Percentiles rank a stretch among this genome's conserved stretches.
phyloP scores from a whole-genome alignment of 2,113 vertebrate species.

The Epinephelus lanceolatus region DNA sequence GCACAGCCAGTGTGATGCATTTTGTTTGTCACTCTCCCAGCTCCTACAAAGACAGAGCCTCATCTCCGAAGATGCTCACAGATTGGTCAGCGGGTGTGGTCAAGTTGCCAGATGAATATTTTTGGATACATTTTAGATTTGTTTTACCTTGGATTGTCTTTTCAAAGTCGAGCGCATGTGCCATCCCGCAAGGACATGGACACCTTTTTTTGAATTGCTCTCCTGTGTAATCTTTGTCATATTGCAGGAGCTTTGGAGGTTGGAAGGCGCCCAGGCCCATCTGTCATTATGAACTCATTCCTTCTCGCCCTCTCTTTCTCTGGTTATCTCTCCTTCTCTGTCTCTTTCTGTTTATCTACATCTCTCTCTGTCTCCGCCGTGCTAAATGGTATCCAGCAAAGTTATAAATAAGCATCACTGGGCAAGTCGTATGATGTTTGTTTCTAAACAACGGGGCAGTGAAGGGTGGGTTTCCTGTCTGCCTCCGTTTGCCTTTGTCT shows the following conservation, averaged over 20 bases:
- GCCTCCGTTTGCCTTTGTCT: neutral
- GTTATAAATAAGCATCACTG: constrained; percentile 29
- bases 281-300: constrained; percentile 70
- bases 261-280: constrained; percentile 67
- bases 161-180: constrained; percentile 1
- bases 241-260: constrained; percentile 56
- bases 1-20: constrained; percentile 34
- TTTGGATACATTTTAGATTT: neutral
- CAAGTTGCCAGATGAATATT: neutral
- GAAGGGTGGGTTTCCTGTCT: constrained; percentile 13
- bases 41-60: neutral
- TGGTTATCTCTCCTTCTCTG: neutral
- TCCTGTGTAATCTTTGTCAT: constrained; percentile 61
- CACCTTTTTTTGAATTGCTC: constrained; percentile 34
- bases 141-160: constrained; percentile 11
- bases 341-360: constrained; percentile 20
- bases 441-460: constrained; percentile 20
- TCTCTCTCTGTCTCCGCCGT: constrained; percentile 30
- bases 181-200: neutral
- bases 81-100: neutral
- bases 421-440: constrained; percentile 22
- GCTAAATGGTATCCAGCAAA: constrained; percentile 11
- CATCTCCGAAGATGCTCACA: neutral
- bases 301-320: constrained; percentile 7
- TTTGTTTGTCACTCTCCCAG: constrained; percentile 36